Evolutionary conservation across 2,113 vertebrate species (phyloP).

Genomic region (Bucco capensis): DNA sequence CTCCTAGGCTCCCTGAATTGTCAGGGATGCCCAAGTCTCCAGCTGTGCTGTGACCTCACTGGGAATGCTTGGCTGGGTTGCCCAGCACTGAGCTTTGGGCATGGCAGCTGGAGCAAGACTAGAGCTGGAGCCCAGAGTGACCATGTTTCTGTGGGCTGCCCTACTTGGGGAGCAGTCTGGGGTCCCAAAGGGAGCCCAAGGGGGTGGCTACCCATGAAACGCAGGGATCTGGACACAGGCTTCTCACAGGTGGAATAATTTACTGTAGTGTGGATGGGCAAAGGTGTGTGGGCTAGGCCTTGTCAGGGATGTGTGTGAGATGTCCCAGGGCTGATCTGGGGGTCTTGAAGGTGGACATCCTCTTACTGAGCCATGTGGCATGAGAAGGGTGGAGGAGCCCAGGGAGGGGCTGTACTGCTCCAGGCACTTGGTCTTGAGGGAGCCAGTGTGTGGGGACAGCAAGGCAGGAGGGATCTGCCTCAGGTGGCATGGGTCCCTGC

Average conservation of each 20-base stretch:
- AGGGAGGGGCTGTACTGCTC: not conserved
- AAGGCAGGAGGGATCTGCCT: not conserved
- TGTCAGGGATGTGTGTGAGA: rapidly evolving
- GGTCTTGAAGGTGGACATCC: not conserved
- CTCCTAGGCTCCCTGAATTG: not conserved
- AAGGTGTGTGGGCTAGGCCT: not conserved
- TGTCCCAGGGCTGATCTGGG: not conserved
- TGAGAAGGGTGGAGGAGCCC: not conserved
- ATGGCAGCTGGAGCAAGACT: rapidly evolving
- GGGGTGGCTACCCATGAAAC: not conserved
- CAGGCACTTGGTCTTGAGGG: not conserved
- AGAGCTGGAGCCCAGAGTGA: not conserved
- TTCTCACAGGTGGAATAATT: not conserved
- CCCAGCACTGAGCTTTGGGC: not conserved
- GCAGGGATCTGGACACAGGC: not conserved
- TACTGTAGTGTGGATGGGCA: not conserved
- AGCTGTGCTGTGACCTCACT: not conserved
- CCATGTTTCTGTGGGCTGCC: rapidly evolving
- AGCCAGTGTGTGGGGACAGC: not conserved
- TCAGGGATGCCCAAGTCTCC: not conserved
- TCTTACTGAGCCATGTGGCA: not conserved
- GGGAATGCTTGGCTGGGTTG: not conserved
- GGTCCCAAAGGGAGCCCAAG: not conserved
- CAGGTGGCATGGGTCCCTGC: not conserved
- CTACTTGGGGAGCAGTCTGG: not conserved